Evolutionary conservation across 2,113 vertebrate species (phyloP).

Genomic region (Platysteira castanea): DNA sequence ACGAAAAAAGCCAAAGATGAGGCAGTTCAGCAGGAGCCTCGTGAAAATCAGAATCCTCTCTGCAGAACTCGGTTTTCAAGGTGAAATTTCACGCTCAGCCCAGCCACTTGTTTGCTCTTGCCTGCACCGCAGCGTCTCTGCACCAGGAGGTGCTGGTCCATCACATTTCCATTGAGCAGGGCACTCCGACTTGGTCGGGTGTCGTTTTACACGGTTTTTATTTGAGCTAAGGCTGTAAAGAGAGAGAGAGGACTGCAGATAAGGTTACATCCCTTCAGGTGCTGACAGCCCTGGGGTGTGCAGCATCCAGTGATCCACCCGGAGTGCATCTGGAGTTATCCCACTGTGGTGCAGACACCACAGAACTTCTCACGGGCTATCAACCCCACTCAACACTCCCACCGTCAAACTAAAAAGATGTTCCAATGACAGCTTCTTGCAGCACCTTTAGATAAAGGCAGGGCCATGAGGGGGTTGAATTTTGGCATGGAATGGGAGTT

Average conservation of each 20-base stretch:
- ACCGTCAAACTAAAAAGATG: background rate
- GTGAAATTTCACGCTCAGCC: background rate
- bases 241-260: background rate
- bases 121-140: background rate
- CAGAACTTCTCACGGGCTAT: background rate
- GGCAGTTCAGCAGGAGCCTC: background rate
- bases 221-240: background rate
- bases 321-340: fast-evolving
- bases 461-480: background rate
- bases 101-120: background rate
- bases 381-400: background rate
- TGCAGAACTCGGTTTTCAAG: background rate
- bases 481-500: background rate
- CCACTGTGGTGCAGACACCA: background rate
- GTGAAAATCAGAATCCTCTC: background rate
- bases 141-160: conserved; percentile 3
- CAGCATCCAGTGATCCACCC: background rate
- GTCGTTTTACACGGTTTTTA: background rate
- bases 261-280: background rate
- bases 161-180: background rate
- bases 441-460: background rate
- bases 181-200: fast-evolving
- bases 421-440: background rate
- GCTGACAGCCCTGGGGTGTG: background rate
- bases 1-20: background rate